Evolutionary conservation across 2,797 vertebrate species (phyloP), one percentile per base, ranked within the genome.

Genomic region (Siniperca scherzeri): DNA sequence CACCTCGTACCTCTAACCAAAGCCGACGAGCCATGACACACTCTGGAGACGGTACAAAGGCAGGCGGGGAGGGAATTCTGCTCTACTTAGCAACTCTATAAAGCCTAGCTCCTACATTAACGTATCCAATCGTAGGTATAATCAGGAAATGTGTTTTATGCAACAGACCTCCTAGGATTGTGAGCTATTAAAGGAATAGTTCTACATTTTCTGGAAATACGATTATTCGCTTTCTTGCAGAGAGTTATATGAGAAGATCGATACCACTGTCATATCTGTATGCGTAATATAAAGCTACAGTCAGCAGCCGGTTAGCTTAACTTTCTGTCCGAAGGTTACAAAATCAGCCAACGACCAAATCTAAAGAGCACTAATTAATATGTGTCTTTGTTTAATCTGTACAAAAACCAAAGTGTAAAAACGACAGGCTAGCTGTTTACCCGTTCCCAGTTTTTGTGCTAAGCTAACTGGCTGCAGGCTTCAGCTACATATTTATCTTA

Each of bases 1-100:
- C 80, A 78, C 56, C 65, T 78, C 19, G 12, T 76, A 78, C 79
- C 78, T 81, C 67, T 65, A 86, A 89, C 75, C 62, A 52, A 56
- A 88, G 65, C 65, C 1, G 60, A 81, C 65, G 48, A 78, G 66
- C 70, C 76, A 55, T 74, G 78, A 85, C 78, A 67, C 16, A 83
- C 22, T 56, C 52, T 30, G 69, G 61, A 87, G 72, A 80, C 16
- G 0, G 52, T 10, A 66, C n/a, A 74, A 74, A 87, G 40, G 52
- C 83, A 74, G 53, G 53, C 27, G 10, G 61, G 30, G 38, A 53
- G 61, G 67, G 74, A 76, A 66, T 80, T 76, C 50, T 79, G 87
- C 81, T 84, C 74, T 59, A 52, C 50, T 78, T 55, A 60, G 61
- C 19, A 42, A 50, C 53, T 74, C 69, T 72, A 22, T 65, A 42